Base-by-base conservation (phyloP, 2,888 invertebrate genomes). In the Stictocephala bisonia region DNA sequence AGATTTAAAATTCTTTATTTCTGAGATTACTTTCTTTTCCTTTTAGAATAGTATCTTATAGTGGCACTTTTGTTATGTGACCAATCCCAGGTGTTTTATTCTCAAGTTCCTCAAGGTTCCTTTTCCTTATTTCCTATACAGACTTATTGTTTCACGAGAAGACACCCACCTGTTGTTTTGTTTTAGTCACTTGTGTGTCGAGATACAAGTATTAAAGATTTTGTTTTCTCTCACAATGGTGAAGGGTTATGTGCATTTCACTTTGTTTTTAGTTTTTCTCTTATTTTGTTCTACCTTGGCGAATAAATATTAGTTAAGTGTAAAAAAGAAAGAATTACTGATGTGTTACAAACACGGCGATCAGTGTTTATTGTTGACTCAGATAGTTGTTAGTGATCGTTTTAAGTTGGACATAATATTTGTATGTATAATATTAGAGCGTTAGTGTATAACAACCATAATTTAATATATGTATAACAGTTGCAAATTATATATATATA, bases 391-490 rank as follows among this genome's bases (percentile, higher is more conserved):
- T 64, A 64, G 64, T 64, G 64, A 41, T n/a, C 44, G 15, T 64
- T n/a, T 64, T 64, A 41, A 64, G 44, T 41, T 64, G 41, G 64
- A 64, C 41, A 60, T 64, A 60, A 41, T 22, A 64, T 64, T 64
- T 64, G 64, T 7, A 44, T 44, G 44, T 64, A 64, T 44, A n/a
- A n/a, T n/a, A 64, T 64, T 64, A 64, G 64, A 44, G 27, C 64
- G 41, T 26, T 64, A 64, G 64, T 20, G 44, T 64, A 64, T 64
- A 44, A 35, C 60, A 22, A 60, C 60, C 60, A 35, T 64, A 64
- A 64, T 44, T 64, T 64, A 64, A 64, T 64, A 44, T 64, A 64
- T 64, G 64, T 64, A 44, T 64, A 64, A 64, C 44, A 64, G 64
- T 64, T 40, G 64, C 27, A 64, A n/a, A n/a, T 64, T 64, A 64